These are phyloP conservation scores for Elmis aenea DNA, from an alignment of 2,888 invertebrate genomes.

Conservation along the genomic window DNA sequence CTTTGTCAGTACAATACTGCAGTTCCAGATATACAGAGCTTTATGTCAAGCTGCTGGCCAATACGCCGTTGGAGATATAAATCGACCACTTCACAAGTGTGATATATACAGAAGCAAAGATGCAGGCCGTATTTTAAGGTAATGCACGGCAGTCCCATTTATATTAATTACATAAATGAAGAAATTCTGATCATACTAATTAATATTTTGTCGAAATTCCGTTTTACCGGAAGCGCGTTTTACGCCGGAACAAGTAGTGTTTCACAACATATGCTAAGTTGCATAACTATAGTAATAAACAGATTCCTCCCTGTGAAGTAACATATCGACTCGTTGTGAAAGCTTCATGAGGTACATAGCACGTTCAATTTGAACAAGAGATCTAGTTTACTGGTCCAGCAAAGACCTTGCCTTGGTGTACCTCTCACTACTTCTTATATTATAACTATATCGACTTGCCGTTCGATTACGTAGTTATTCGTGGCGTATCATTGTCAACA, in stretches of 20 bases:
- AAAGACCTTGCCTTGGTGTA: slow-evolving; percentile 11
- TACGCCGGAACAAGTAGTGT: slow-evolving; percentile 16
- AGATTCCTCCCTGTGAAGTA: slow-evolving; percentile 12
- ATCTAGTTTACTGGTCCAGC: slow-evolving; percentile 15
- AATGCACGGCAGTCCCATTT: too few species aligned
- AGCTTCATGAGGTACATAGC: slow-evolving; percentile 7
- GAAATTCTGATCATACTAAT: too few species aligned
- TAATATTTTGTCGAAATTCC: slow-evolving; percentile 9
- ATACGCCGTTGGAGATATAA: slow-evolving; percentile 67
- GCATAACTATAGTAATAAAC: slow-evolving; percentile 14
- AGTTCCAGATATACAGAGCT: slow-evolving; percentile 87
- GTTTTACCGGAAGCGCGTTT: slow-evolving; percentile 19
- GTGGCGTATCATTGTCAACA: slow-evolving; percentile 13
- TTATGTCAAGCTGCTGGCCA: slow-evolving; percentile 80
- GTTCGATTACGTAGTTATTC: slow-evolving; percentile 11
- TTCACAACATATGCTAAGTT: slow-evolving; percentile 11
- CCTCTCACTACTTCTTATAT: slow-evolving; percentile 14
- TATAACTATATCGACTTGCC: slow-evolving; percentile 9
- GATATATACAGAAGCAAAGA: slow-evolving; percentile 84
- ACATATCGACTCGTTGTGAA: slow-evolving; percentile 14
- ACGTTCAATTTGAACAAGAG: slow-evolving; percentile 8
- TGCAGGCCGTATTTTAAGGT: slow-evolving; percentile 83
- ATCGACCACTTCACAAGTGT: slow-evolving; percentile 79
- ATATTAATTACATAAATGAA: too few species aligned
- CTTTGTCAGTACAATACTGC: slow-evolving; percentile 86